These are phyloP conservation scores for Mycogona germanica DNA, from an alignment of 2,888 invertebrate species.

Conservation along the genomic window DNA sequence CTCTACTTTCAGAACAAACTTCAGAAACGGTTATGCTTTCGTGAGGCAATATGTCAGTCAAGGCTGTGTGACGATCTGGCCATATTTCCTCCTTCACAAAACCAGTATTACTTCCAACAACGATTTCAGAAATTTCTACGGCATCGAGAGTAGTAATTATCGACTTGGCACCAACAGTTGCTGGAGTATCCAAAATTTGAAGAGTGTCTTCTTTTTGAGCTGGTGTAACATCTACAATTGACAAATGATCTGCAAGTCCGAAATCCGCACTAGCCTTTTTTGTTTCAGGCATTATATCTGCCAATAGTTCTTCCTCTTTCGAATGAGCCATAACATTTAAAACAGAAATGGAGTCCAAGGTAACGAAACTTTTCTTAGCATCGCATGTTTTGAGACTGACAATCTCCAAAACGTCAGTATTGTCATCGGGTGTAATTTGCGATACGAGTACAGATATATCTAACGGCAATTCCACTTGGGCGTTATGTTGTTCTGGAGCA, in stretches of 20 bases:
- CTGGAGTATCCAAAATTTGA: constrained; percentile 13
- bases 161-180: background rate
- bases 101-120: background rate
- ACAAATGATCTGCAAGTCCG: constrained; percentile 1
- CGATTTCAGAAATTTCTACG: constrained; percentile 10
- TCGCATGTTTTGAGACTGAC: background rate
- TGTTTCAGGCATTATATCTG: constrained; percentile 28
- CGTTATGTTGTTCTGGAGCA: constrained; percentile 4
- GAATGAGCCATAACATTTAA: background rate
- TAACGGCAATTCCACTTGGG: background rate
- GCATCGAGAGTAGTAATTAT: constrained; percentile 1
- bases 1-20: constrained; percentile 8
- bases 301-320: constrained; percentile 14
- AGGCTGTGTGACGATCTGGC: constrained; percentile 7
- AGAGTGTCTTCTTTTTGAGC: constrained; percentile 15
- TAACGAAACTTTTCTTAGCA: background rate
- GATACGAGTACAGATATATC: constrained; percentile 11
- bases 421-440: constrained; percentile 6
- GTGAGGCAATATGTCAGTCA: constrained; percentile 3
- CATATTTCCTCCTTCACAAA: background rate
- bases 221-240: constrained; percentile 10
- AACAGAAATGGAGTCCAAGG: constrained; percentile 3
- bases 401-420: background rate
- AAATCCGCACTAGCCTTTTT: constrained; percentile 31
- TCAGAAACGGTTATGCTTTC: constrained; percentile 9